Evolutionary conservation across 2,888 invertebrate species (phyloP), one percentile per base, ranked within the genome.

Genomic region (Parascotia fuliginaria): DNA sequence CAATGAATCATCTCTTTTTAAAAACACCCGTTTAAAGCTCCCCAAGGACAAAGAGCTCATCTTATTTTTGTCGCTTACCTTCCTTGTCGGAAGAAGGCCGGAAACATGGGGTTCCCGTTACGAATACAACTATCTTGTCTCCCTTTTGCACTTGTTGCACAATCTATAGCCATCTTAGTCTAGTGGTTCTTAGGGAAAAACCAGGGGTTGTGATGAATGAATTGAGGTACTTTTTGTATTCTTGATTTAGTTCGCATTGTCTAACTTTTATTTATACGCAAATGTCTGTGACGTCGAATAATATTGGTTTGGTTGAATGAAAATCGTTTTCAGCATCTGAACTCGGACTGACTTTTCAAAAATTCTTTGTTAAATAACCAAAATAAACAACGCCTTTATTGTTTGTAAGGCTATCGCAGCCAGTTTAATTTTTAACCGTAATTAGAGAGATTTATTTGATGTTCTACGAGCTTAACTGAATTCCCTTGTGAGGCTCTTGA

Each of bases 31-130:
- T 55, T 43, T 56, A 55, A 63, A 61, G 47, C 33, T 51, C 40
- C 53, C 42, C 47, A 58, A 71, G 72, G 72, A 75, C 60, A 60
- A 68, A 71, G 66, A 73, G 86, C 59, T 81, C 85, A 75, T 71
- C 65, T 72, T 79, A 77, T 48, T 54, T 60, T 76, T 65, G 77
- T 63, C 67, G 60, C 63, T 62, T 62, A 49, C 59, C 46, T 68
- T 70, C 75, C 81, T 79, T 64, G 55, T 75, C 79, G 80, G 83
- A 87, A 87, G 85, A 81, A 73, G 72, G 70, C 82, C 85, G 85
- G 84, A 87, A 80, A 76, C 78, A 65, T 69, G 65, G 79, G 80
- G 81, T 72, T 78, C 81, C 88, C 86, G 87, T 88, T 87, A 85
- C 67, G 52, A 52, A 58, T 62, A 61, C 65, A 50, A 55, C 49